These are phyloP conservation scores for Stichodactyla mertensii DNA, from an alignment of 64 coral and sea anemone genomes.

Conservation along the genomic window DNA sequence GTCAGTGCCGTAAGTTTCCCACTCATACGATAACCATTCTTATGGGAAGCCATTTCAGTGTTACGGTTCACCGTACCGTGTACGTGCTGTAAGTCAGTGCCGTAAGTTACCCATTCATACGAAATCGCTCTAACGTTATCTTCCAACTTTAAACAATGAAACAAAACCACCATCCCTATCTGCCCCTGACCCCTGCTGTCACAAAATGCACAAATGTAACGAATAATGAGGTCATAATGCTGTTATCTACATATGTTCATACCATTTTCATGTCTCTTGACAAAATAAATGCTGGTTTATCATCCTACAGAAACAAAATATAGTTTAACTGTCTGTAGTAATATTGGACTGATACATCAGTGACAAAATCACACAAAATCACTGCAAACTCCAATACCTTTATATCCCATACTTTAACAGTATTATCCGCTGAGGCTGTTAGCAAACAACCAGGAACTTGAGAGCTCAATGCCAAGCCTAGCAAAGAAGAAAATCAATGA, in stretches of 20 bases:
- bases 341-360: background rate
- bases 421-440: constrained; percentile 78
- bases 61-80: too few species aligned
- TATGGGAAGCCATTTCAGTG: too few species aligned
- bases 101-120: too few species aligned
- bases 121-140: too few species aligned
- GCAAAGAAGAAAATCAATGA: background rate
- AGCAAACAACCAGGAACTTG: constrained; percentile 94
- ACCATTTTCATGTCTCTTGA: constrained; percentile 90
- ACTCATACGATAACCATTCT: too few species aligned
- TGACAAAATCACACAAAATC: too few species aligned
- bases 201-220: background rate
- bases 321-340: background rate
- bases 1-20: too few species aligned
- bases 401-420: constrained; percentile 97
- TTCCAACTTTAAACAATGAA: too few species aligned
- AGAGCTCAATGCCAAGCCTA: constrained; percentile 78
- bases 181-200: too few species aligned
- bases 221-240: background rate
- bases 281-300: constrained; percentile 83
- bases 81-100: too few species aligned
- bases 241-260: background rate
- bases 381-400: constrained; percentile 9
- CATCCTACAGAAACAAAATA: constrained; percentile 30
- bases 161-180: too few species aligned